phyloP scores from a whole-genome alignment of 2,888 invertebrate species.

The Tachina grossa region DNA sequence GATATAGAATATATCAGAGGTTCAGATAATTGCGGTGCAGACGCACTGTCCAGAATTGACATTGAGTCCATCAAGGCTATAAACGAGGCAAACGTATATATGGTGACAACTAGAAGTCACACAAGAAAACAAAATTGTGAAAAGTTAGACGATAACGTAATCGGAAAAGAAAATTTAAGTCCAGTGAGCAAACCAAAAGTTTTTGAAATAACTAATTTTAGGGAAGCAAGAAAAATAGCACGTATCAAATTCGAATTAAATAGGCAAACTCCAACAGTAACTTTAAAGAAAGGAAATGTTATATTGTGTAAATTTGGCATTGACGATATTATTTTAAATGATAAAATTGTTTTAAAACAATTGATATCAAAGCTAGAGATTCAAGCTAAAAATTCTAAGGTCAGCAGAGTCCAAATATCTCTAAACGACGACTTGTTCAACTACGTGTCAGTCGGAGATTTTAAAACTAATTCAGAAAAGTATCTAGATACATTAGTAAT shows the following conservation, averaged over 20 bases:
- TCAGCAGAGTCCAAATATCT: too few relatives aligned
- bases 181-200: too few relatives aligned
- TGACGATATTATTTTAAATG: slow-evolving; percentile 3
- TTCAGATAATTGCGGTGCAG: too few relatives aligned
- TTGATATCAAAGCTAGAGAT: too few relatives aligned
- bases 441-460: not conserved
- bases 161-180: too few relatives aligned
- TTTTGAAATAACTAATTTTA: slow-evolving; percentile 11
- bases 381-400: too few relatives aligned
- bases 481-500: not conserved
- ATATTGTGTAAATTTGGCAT: not conserved
- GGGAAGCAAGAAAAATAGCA: not conserved
- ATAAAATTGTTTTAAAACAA: slow-evolving; percentile 5
- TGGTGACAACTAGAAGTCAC: too few relatives aligned
- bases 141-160: not conserved
- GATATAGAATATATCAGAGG: too few relatives aligned
- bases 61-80: too few relatives aligned
- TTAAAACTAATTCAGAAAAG: not conserved
- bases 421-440: not conserved
- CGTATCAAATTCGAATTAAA: slow-evolving; percentile 13
- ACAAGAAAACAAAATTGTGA: too few relatives aligned
- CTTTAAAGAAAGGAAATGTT: not conserved
- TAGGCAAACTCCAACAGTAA: not conserved
- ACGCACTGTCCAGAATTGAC: too few relatives aligned
- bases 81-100: too few relatives aligned